phyloP scores from a whole-genome alignment of 1,140 invertebrate genomes.

The Listronotus oregonensis region DNA sequence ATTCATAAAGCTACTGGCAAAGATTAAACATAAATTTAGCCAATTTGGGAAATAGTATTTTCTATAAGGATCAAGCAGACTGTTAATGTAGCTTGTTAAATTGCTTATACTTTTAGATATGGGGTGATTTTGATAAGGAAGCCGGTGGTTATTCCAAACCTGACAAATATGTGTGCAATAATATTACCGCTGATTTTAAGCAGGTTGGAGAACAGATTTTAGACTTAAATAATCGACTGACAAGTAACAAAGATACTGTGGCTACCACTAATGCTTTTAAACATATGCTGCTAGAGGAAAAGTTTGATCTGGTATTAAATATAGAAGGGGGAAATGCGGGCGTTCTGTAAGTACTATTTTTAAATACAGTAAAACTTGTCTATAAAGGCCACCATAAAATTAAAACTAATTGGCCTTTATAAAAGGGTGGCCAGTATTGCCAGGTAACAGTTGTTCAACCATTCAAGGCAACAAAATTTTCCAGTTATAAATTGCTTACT shows the following conservation, averaged over 20 bases:
- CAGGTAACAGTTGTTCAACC: too few species aligned
- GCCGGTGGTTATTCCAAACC: constrained; percentile 37
- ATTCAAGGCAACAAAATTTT: too few species aligned
- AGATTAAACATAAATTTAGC: too few species aligned
- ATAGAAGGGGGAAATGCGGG: constrained; percentile 66
- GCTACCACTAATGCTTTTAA: constrained; percentile 63
- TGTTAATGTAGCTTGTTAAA: too few species aligned
- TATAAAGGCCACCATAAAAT: too few species aligned
- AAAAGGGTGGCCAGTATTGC: too few species aligned
- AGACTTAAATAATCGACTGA: constrained; percentile 37
- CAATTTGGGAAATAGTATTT: too few species aligned
- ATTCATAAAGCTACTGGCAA: too few species aligned
- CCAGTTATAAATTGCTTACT: too few species aligned
- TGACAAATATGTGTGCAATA: constrained; percentile 64
- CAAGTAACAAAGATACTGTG: constrained; percentile 47
- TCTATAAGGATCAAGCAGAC: too few species aligned
- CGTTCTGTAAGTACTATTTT: constrained; percentile 58
- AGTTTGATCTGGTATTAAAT: constrained; percentile 67
- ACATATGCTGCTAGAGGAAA: constrained; percentile 60
- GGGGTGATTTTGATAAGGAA: constrained; percentile 49
- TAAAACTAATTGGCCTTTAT: too few species aligned
- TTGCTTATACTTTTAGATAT: constrained; percentile 40
- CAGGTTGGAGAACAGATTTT: constrained; percentile 52
- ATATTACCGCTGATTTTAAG: constrained; percentile 58
- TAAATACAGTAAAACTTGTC: too few species aligned